Evolutionary conservation across 2,113 vertebrate genomes (phyloP).

Genomic region (Malurus cyaneus): DNA sequence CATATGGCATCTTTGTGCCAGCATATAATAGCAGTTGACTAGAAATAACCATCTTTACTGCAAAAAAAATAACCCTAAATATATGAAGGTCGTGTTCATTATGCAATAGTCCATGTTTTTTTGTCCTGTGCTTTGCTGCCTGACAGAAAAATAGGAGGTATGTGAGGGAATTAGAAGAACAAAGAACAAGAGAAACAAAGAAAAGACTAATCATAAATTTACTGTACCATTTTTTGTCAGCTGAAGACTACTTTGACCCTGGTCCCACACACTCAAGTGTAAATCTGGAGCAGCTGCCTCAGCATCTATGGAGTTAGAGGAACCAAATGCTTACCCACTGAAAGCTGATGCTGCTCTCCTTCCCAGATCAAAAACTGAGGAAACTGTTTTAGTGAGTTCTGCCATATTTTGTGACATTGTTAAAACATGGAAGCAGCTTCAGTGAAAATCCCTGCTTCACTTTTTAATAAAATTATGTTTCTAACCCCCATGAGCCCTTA

Average conservation of each 20-base stretch:
- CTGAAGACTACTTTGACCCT: background rate
- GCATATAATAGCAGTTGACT: background rate
- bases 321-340: background rate
- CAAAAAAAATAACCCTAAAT: background rate
- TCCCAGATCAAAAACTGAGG: background rate
- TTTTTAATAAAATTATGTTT: background rate
- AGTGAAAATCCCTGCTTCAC: background rate
- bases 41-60: conserved; percentile 29
- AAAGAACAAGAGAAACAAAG: background rate
- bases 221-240: background rate
- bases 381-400: background rate
- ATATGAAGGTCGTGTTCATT: background rate
- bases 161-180: background rate
- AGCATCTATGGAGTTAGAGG: background rate
- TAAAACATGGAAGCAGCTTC: background rate
- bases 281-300: background rate
- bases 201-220: background rate
- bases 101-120: background rate
- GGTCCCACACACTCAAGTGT: background rate
- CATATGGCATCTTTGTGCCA: background rate
- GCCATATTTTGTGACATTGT: background rate
- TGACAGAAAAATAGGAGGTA: background rate
- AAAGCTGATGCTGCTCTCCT: background rate
- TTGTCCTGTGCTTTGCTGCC: background rate
- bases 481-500: background rate